phyloP scores from a whole-genome alignment of 2,888 invertebrate species.

The Drosophila nr. perissopoda region DNA sequence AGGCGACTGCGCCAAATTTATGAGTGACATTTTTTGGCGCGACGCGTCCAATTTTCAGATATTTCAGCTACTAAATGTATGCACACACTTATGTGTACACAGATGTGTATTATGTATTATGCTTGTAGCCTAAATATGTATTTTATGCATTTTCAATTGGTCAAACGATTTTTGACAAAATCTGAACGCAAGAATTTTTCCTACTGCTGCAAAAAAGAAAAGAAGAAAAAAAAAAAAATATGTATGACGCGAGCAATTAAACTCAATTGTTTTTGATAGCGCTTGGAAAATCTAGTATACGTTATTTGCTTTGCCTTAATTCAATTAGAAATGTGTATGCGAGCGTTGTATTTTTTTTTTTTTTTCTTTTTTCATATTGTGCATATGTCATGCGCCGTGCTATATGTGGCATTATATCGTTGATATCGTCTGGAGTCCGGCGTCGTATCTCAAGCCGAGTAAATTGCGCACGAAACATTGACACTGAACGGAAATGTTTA shows the following conservation, averaged over 20 bases:
- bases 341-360: slow-evolving; percentile 7
- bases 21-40: slow-evolving; percentile 73
- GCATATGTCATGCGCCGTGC: slow-evolving; percentile 35
- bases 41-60: slow-evolving; percentile 44
- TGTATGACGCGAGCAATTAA: slow-evolving; percentile 78
- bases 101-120: slow-evolving; percentile 4
- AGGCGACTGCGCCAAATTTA: slow-evolving; percentile 68
- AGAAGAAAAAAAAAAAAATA: slow-evolving; percentile 13
- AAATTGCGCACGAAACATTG: slow-evolving; percentile 83
- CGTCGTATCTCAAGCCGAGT: slow-evolving; percentile 60
- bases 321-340: slow-evolving; percentile 73
- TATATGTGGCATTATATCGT: slow-evolving; percentile 38
- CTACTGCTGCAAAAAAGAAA: slow-evolving; percentile 23
- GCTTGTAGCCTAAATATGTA: slow-evolving; percentile 6
- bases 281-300: slow-evolving; percentile 64
- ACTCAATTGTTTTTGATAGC: slow-evolving; percentile 80
- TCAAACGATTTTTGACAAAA: slow-evolving; percentile 27
- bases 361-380: slow-evolving; percentile 21
- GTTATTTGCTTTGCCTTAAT: slow-evolving; percentile 72
- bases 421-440: slow-evolving; percentile 56
- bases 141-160: slow-evolving; percentile 77
- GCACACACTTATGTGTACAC: slow-evolving; percentile 9
- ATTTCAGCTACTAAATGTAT: slow-evolving; percentile 42
- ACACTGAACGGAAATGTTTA: slow-evolving; percentile 85
- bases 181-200: slow-evolving; percentile 19